Percentiles rank a stretch among this genome's conserved stretches.
These are phyloP conservation scores for Dinomys branickii DNA, from an alignment of 2,113 vertebrate genomes.

Conservation along the genomic window DNA sequence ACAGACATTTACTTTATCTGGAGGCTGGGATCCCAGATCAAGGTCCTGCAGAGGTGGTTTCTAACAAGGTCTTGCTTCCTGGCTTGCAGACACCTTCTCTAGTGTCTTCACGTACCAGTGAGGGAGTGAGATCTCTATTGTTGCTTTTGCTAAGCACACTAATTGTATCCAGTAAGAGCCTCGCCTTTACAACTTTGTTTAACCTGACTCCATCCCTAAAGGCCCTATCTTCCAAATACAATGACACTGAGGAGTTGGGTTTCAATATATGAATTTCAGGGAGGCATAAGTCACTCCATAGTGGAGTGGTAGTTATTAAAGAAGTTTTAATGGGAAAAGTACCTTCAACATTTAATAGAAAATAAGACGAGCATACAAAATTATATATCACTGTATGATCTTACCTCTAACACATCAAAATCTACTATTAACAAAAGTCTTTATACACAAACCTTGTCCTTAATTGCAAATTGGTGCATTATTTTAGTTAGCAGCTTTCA, in stretches of 20 bases:
- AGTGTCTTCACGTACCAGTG: background rate
- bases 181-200: background rate
- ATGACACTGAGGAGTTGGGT: background rate
- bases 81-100: background rate
- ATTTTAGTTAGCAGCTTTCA: constrained; percentile 8
- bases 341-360: background rate
- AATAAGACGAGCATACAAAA: background rate
- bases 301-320: background rate
- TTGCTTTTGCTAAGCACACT: background rate
- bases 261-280: background rate
- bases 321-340: background rate
- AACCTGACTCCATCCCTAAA: background rate
- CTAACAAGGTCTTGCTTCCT: background rate
- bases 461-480: background rate
- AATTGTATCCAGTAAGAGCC: background rate
- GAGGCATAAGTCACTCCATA: background rate
- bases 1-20: background rate
- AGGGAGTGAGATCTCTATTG: background rate
- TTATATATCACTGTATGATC: background rate
- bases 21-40: background rate
- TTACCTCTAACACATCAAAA: constrained; percentile 15
- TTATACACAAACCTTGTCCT: background rate
- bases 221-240: background rate
- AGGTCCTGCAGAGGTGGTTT: background rate
- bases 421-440: background rate